A percentile compares a stretch with the other conserved stretches of the same genome.
These are phyloP conservation scores for Podotricha telesiphe DNA, from an alignment of 2,888 invertebrate species.

Conservation along the genomic window DNA sequence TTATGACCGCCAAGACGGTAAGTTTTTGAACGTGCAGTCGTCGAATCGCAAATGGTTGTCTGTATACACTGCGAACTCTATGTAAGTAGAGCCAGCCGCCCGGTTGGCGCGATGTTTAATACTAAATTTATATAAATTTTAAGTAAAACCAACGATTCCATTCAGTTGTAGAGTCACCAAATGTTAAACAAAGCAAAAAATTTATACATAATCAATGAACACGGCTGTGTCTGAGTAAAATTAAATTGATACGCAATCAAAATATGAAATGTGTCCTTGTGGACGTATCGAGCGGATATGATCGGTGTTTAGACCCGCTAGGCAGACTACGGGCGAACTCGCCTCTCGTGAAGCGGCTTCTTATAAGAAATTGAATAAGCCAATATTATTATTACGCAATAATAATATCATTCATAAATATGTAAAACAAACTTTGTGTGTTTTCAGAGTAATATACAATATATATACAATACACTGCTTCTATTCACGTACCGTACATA, in stretches of 20 bases:
- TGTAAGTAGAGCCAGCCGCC: slow-evolving; percentile 8
- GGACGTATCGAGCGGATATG: slow-evolving; percentile 39
- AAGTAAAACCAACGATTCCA: slow-evolving; percentile 25
- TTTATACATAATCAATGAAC: slow-evolving; percentile 43
- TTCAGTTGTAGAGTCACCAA: slow-evolving; percentile 19
- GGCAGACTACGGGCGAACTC: slow-evolving; percentile 34
- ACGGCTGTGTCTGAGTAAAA: slow-evolving; percentile 45
- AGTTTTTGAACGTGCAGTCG: slow-evolving; percentile 58
- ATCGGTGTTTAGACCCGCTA: slow-evolving; percentile 38
- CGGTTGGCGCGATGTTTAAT: no score
- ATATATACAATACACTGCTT: not conserved
- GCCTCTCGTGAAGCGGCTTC: slow-evolving; percentile 16
- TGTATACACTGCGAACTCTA: slow-evolving; percentile 19
- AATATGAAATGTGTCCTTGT: slow-evolving; percentile 50
- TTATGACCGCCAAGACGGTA: slow-evolving; percentile 61
- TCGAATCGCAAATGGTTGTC: slow-evolving; percentile 47
- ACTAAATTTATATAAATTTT: not conserved
- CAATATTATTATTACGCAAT: slow-evolving; percentile 21
- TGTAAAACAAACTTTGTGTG: not conserved
- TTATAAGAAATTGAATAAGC: slow-evolving; percentile 24
- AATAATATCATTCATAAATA: slow-evolving; percentile 11
- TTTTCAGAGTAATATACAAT: no score
- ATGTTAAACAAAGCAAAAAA: slow-evolving; percentile 34
- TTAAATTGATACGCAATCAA: slow-evolving; percentile 51
- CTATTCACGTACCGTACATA: not conserved